phyloP scores from a whole-genome alignment of 2,797 vertebrate genomes.

The Setipinna tenuifilis region DNA sequence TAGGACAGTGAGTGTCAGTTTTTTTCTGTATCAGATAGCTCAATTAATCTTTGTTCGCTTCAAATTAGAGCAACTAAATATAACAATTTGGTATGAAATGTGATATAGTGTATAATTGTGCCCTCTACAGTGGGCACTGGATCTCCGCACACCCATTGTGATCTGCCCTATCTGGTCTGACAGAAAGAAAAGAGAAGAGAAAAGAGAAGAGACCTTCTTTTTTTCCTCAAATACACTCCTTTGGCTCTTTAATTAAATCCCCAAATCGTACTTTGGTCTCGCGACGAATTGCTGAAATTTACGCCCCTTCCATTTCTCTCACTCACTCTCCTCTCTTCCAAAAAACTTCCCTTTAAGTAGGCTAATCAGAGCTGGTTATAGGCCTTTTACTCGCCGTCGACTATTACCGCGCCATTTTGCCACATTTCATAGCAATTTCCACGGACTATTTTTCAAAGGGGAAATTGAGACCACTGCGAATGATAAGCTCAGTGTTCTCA shows the following conservation, averaged over 20 bases:
- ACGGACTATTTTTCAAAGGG: slow-evolving; percentile 64
- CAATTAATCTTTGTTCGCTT: slow-evolving; percentile 29
- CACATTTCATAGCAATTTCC: slow-evolving; percentile 74
- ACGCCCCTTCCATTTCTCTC: slow-evolving; percentile 58
- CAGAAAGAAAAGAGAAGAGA: too few species aligned
- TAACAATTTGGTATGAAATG: slow-evolving; percentile 74
- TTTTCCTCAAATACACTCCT: slow-evolving; percentile 3
- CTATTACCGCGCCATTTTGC: slow-evolving; percentile 68
- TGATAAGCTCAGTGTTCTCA: slow-evolving; percentile 69
- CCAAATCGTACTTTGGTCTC: slow-evolving; percentile 64
- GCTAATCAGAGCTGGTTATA: slow-evolving; percentile 75
- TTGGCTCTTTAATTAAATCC: slow-evolving; percentile 70
- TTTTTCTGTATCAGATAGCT: slow-evolving; percentile 12
- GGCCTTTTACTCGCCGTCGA: slow-evolving; percentile 63
- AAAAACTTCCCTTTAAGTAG: slow-evolving; percentile 69
- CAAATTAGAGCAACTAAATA: slow-evolving; percentile 64
- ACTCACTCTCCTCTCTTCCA: slow-evolving; percentile 63
- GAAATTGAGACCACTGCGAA: slow-evolving; percentile 70
- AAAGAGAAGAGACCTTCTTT: slow-evolving; percentile 45
- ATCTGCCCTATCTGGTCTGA: slow-evolving; percentile 11
- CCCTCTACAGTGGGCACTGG: slow-evolving; percentile 63
- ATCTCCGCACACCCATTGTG: slow-evolving; percentile 57
- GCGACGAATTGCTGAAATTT: slow-evolving; percentile 42
- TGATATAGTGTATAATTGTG: slow-evolving; percentile 61
- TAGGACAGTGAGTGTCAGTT: neutral